Base-by-base conservation (phyloP, 1,140 invertebrate genomes). In the Delia radicum region DNA sequence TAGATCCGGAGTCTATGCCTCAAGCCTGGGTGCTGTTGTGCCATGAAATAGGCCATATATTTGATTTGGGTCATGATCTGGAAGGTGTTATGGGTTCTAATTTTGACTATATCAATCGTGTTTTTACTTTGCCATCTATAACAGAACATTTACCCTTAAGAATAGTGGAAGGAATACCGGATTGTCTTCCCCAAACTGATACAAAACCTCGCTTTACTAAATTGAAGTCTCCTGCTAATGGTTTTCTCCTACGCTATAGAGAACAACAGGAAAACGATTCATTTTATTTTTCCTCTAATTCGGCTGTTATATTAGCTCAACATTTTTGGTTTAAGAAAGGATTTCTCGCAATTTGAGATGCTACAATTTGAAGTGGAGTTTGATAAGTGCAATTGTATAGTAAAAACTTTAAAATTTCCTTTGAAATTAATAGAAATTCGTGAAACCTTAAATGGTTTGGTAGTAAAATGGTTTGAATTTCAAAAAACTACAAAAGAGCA, bases 81-180 rank as follows among this genome's bases (percentile, higher is more conserved):
- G 90, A 93, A 78, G 96, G 97, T 7, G 95, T 99, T 63, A 98
- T 99, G 97, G 94, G 95, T 15, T 90, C 95, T 81, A 96, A 96
- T 15, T 98, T 98, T 87, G 95, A 98, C 87, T 93, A 96, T 82
- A 91, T 94, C 62, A 93, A 92, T 88, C 90, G 90, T 80, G 93
- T 93, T 75, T 94, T 92, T 81, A 88, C 91, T n/a, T 88, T 89
- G 29, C 87, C 87, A 13, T 88, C 90, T 79, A 87, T 85, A 78
- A 87, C 80, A 37, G 86, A 80, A 87, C 87, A 87, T 87, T 86
- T 85, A 85, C 87, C 80, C 81, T 88, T 87, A 83, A 88, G 80
- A 84, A 80, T 88, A 85, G 82, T 84, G 83, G 86, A 76, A 87
- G 78, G 84, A 87, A 81, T 85, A 82, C n/a, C 85, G 81, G 10